Conservation (phyloP, 2,888 invertebrate species). For the Tanytarsus gracilentus region DNA sequence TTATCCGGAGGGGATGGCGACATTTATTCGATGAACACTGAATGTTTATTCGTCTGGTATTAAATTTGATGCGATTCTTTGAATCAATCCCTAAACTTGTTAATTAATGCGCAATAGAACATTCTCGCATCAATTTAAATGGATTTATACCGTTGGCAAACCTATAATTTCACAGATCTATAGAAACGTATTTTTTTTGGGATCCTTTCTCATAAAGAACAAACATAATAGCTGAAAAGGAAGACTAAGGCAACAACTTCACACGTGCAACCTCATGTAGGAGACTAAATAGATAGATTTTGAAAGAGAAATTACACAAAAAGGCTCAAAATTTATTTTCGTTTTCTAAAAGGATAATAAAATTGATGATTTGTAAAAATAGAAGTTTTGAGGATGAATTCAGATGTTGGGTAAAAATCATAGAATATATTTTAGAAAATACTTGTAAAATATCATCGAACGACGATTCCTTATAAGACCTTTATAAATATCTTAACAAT, state of each 20-base stretch:
- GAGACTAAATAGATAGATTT: slow-evolving; percentile 10
- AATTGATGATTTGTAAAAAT: slow-evolving; percentile 25
- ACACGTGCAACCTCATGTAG: slow-evolving; percentile 25
- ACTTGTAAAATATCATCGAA: not conserved
- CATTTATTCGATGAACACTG: too few relatives aligned
- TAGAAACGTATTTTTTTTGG: not conserved
- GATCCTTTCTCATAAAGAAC: slow-evolving; percentile 23
- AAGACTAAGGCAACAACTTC: slow-evolving; percentile 6
- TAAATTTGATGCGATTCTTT: too few relatives aligned
- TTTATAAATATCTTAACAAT: too few relatives aligned
- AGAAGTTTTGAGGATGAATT: too few relatives aligned
- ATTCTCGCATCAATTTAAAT: slow-evolving; percentile 1
- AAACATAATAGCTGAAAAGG: too few relatives aligned
- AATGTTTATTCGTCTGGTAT: too few relatives aligned
- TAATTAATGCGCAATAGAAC: slow-evolving; percentile 10
- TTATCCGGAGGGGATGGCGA: too few relatives aligned
- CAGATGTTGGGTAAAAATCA: too few relatives aligned
- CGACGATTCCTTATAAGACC: too few relatives aligned
- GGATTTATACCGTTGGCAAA: not conserved
- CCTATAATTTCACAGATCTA: slow-evolving; percentile 22
- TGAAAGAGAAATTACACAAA: slow-evolving; percentile 24
- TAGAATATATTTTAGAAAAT: not conserved
- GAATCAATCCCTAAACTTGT: not conserved
- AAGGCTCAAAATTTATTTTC: slow-evolving; percentile 22
- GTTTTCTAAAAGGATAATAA: slow-evolving; percentile 12